Conservation (phyloP, 2,888 invertebrate species). For the Rhamphomyia laevipes region DNA sequence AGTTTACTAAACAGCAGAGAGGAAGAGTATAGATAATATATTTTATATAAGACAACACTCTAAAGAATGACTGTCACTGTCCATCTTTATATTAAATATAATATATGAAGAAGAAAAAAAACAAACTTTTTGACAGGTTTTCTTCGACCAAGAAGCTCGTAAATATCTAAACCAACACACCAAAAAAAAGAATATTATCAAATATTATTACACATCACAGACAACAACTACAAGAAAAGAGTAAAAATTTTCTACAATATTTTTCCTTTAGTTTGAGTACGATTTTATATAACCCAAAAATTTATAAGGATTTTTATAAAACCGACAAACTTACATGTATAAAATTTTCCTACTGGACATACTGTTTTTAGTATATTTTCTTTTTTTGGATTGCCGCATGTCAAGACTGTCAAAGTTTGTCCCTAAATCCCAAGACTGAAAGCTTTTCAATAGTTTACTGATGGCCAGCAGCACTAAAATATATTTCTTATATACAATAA, state of each 20-base stretch:
- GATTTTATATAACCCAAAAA: too few species aligned
- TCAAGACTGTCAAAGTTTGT: neutral
- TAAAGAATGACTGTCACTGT: conserved; percentile 1
- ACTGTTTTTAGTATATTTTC: neutral
- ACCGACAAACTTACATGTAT: too few species aligned
- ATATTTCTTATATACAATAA: too few species aligned
- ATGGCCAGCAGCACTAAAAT: too few species aligned
- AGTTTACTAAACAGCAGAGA: too few species aligned
- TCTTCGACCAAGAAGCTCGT: neutral
- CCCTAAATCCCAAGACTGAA: neutral
- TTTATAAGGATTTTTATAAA: too few species aligned
- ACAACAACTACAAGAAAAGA: too few species aligned
- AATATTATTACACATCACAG: too few species aligned
- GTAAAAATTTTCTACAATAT: too few species aligned
- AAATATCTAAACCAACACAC: neutral
- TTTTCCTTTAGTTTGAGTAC: too few species aligned
- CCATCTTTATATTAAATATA: conserved; percentile 9
- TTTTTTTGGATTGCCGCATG: neutral
- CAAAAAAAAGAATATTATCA: too few species aligned
- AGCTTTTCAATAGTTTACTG: neutral
- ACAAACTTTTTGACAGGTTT: conserved; percentile 27
- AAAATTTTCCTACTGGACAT: neutral
- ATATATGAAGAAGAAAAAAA: conserved; percentile 33
- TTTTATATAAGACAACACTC: neutral
- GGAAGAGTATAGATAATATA: too few species aligned